Evolutionary conservation across 37 sponge, comb jelly and placozoan species (phyloP).

Genomic region (Chondrilla cf. caribensis): DNA sequence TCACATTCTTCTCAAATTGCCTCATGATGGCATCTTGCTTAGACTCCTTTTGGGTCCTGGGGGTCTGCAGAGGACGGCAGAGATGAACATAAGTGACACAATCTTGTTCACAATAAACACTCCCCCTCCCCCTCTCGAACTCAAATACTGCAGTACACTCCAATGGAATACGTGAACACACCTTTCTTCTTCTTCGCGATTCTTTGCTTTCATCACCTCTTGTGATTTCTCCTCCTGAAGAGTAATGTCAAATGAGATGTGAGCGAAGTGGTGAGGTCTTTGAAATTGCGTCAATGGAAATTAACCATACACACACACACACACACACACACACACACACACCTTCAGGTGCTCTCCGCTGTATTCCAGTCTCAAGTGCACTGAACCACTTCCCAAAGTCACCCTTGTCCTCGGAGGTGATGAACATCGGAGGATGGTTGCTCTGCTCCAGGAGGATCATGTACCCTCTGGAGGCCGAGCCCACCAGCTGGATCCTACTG

Average conservation of each 20-base stretch:
- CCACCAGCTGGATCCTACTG: conserved; percentile 9
- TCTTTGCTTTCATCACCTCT: background rate
- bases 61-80: background rate
- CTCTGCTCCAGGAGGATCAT: conserved; percentile 20
- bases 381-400: conserved; percentile 52
- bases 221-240: background rate
- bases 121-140: too few relatives aligned
- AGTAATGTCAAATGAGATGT: too few relatives aligned
- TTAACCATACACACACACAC: background rate
- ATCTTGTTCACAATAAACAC: too few relatives aligned
- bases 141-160: too few relatives aligned
- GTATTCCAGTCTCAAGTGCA: conserved; percentile 40
- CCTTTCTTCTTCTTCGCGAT: too few relatives aligned
- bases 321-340: background rate
- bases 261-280: too few relatives aligned
- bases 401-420: conserved; percentile 27
- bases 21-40: conserved; percentile 31
- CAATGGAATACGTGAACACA: too few relatives aligned
- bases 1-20: conserved; percentile 58
- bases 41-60: background rate
- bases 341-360: conserved; percentile 12
- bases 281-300: too few relatives aligned
- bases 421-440: conserved; percentile 15
- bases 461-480: background rate
- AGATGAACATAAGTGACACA: too few relatives aligned